phyloP scores from a whole-genome alignment of 2,888 invertebrate species.

The Glomeris marginata region DNA sequence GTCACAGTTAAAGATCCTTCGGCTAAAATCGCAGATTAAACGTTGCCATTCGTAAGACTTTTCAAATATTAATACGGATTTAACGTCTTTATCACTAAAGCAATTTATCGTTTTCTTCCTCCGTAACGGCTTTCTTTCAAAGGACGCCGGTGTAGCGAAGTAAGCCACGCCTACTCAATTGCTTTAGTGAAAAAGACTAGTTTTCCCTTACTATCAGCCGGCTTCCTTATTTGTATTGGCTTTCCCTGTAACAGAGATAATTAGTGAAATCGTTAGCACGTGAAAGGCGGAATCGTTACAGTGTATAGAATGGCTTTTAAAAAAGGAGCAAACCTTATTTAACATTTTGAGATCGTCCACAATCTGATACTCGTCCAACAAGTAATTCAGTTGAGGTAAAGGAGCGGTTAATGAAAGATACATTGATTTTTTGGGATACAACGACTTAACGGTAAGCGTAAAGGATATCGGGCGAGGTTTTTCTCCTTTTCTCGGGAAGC shows the following conservation, averaged over 20 bases:
- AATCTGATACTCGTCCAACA: conserved; percentile 76
- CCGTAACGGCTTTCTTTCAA: too few relatives aligned
- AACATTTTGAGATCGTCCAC: conserved; percentile 71
- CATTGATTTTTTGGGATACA: too few relatives aligned
- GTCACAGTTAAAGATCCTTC: too few relatives aligned
- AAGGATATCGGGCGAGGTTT: conserved; percentile 43
- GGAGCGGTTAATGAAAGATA: conserved; percentile 23
- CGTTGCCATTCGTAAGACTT: too few relatives aligned
- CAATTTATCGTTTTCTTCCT: too few relatives aligned
- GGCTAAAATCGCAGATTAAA: too few relatives aligned
- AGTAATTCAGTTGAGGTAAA: conserved; percentile 65
- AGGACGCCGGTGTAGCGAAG: too few relatives aligned
- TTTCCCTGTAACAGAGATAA: conserved; percentile 15
- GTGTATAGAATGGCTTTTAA: neutral
- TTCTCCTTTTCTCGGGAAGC: conserved; percentile 67
- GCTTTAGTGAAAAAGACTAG: too few relatives aligned
- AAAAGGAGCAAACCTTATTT: conserved; percentile 30
- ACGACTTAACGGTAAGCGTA: conserved; percentile 10
- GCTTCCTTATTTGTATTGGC: neutral
- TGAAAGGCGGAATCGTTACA: neutral
- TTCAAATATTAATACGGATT: too few relatives aligned
- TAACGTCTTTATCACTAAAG: too few relatives aligned
- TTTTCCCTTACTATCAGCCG: neutral
- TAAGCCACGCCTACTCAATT: too few relatives aligned
- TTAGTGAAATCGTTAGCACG: neutral